Conservation (phyloP, 2,797 vertebrate species). For the Rhabdophis nuchalis region DNA sequence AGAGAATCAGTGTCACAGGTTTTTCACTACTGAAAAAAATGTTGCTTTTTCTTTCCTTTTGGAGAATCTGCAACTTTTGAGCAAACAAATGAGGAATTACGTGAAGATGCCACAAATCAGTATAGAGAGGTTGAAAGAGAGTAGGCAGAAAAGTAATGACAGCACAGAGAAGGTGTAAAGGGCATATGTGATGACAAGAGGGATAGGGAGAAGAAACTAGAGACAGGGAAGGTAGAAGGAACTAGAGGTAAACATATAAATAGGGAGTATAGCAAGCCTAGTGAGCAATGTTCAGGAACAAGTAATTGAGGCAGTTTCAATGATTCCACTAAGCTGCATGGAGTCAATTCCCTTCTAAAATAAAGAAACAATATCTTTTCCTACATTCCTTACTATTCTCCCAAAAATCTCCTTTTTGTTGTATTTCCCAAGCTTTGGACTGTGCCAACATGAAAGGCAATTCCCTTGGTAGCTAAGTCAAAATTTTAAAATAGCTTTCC, state of each 20-base stretch:
- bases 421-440: not conserved
- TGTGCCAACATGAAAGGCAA: not conserved
- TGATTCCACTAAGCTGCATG: not conserved
- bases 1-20: not conserved
- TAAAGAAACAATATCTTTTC: not conserved
- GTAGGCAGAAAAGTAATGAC: not conserved
- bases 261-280: not conserved
- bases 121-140: not conserved
- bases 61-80: not conserved
- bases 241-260: not conserved
- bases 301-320: not conserved
- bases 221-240: not conserved
- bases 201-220: not conserved
- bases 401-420: not conserved
- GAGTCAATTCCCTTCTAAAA: not conserved
- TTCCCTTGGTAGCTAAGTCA: not conserved
- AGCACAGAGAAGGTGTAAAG: not conserved
- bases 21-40: not conserved
- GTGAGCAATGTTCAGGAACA: not conserved
- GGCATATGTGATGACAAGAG: not conserved
- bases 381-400: not conserved
- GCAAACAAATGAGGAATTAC: not conserved
- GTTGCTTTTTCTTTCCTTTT: not conserved
- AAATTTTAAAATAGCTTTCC: not conserved
- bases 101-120: not conserved